A percentile compares a stretch with the other conserved stretches of the same genome.
These are phyloP conservation scores for Leptinotarsa lineolata DNA, from an alignment of 1,140 invertebrate species.

Conservation along the genomic window DNA sequence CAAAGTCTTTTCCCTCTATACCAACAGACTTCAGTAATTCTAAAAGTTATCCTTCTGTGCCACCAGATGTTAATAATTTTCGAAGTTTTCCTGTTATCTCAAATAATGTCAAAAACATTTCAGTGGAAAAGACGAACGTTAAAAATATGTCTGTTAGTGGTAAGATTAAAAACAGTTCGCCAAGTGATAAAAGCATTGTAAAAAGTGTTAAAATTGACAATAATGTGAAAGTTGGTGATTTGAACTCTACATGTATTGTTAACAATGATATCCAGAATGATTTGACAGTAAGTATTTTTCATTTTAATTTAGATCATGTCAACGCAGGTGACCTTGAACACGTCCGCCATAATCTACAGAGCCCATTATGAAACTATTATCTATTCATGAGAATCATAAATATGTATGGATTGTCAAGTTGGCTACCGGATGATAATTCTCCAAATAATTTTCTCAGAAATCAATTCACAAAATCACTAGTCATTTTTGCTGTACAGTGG, in stretches of 20 bases:
- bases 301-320: too few species aligned
- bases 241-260: not conserved
- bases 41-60: not conserved
- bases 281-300: constrained; percentile 39
- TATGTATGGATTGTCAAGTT: too few species aligned
- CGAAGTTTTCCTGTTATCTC: constrained; percentile 32
- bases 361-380: too few species aligned
- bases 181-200: constrained; percentile 9
- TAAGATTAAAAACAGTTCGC: constrained; percentile 16
- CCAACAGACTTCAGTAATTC: constrained; percentile 12
- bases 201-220: constrained; percentile 13
- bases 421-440: too few species aligned
- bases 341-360: too few species aligned
- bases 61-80: constrained; percentile 26
- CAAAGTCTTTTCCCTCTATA: constrained; percentile 26
- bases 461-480: too few species aligned
- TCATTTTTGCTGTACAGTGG: too few species aligned
- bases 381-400: too few species aligned
- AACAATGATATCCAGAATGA: constrained; percentile 40
- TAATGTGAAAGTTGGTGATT: constrained; percentile 23
- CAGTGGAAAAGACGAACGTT: constrained; percentile 33
- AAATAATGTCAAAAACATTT: constrained; percentile 22
- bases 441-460: too few species aligned
- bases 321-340: too few species aligned
- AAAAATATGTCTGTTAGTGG: constrained; percentile 24